These are phyloP conservation scores for Pitta sordida DNA, from an alignment of 2,113 vertebrate genomes.

Conservation along the genomic window DNA sequence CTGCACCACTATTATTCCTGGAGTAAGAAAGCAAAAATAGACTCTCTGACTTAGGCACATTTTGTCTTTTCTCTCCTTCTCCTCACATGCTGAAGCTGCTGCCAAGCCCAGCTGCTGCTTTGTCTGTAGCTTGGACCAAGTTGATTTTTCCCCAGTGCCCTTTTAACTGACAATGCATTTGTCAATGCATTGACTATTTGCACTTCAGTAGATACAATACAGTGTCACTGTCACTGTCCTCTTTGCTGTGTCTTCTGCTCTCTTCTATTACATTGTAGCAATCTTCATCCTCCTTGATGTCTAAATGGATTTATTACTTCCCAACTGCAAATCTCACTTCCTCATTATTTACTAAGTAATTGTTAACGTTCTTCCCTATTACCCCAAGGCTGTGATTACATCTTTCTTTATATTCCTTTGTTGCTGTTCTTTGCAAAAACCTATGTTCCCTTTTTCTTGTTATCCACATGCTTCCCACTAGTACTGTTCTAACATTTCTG, in stretches of 20 bases:
- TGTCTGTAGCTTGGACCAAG: neutral
- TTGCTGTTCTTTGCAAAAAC: neutral
- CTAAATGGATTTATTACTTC: neutral
- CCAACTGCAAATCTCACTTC: neutral
- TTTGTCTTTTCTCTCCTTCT: constrained; percentile 9
- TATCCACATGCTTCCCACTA: neutral
- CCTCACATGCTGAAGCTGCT: neutral
- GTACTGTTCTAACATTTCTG: neutral
- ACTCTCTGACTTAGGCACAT: neutral
- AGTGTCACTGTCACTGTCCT: neutral
- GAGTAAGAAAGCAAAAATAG: constrained; percentile 30
- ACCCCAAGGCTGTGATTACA: neutral
- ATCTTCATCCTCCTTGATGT: neutral
- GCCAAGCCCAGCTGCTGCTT: neutral
- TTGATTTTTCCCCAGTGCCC: neutral
- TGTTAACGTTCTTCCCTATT: neutral
- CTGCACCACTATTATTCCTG: constrained; percentile 21
- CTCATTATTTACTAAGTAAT: neutral
- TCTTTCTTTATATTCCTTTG: neutral
- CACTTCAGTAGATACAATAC: neutral
- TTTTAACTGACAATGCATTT: neutral
- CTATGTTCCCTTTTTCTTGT: neutral
- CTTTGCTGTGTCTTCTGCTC: neutral
- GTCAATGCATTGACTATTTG: neutral
- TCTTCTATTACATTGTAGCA: neutral